Percentiles rank a stretch among this genome's conserved stretches.
These are phyloP conservation scores for Camponotus vicinus DNA, from an alignment of 1,140 invertebrate species.

Conservation along the genomic window DNA sequence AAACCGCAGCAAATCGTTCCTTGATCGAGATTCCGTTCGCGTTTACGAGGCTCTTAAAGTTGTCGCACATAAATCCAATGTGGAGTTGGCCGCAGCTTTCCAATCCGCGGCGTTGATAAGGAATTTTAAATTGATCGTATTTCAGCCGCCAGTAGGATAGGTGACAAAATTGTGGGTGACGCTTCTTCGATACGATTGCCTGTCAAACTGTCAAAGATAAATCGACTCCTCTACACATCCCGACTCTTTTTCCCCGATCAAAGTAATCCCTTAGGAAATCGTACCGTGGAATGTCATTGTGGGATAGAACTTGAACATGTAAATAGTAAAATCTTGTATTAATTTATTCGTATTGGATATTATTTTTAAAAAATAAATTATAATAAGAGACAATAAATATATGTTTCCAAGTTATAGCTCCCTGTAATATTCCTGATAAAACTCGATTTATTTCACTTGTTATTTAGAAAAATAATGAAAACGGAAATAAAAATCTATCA, in stretches of 20 bases:
- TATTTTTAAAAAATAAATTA: background rate
- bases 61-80: slow-evolving; percentile 28
- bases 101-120: slow-evolving; percentile 30
- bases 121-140: slow-evolving; percentile 34
- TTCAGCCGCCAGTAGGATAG: background rate
- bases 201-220: background rate
- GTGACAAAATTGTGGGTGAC: background rate
- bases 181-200: background rate
- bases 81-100: background rate
- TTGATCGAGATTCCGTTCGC: slow-evolving; percentile 23
- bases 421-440: background rate
- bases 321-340: background rate
- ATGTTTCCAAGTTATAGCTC: background rate
- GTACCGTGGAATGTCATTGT: background rate
- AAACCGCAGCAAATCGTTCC: slow-evolving; percentile 31
- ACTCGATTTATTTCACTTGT: background rate
- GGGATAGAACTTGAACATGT: background rate
- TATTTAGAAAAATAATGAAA: background rate
- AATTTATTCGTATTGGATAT: background rate
- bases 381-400: background rate
- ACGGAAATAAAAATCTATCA: background rate
- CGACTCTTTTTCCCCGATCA: background rate
- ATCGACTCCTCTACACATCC: slow-evolving; percentile 6
- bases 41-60: slow-evolving; percentile 47
- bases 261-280: slow-evolving; percentile 20